These are phyloP conservation scores for Crocallis elinguaria DNA, from an alignment of 2,888 invertebrate genomes.

Conservation along the genomic window DNA sequence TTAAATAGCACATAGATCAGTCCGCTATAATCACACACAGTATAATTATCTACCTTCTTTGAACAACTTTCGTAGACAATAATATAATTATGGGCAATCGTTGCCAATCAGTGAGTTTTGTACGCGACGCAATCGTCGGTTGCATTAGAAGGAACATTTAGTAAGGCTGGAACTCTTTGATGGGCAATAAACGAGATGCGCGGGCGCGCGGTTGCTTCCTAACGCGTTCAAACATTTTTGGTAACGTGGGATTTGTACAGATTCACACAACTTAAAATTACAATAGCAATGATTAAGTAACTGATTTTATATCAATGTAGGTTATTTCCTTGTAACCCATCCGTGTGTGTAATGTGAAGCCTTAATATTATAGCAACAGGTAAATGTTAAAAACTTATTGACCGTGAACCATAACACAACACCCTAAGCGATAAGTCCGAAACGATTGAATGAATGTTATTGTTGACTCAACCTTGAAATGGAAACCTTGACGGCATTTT, in stretches of 20 bases:
- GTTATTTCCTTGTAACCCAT: background rate
- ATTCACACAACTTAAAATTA: conserved; percentile 39
- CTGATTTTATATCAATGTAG: background rate
- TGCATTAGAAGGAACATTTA: conserved; percentile 22
- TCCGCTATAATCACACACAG: background rate
- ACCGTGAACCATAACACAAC: conserved; percentile 47
- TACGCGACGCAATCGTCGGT: conserved; percentile 1
- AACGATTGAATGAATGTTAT: conserved; percentile 44
- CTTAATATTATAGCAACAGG: conserved; percentile 14
- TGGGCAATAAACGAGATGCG: conserved; percentile 28
- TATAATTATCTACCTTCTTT: background rate
- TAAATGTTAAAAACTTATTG: conserved; percentile 40
- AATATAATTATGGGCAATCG: conserved; percentile 18
- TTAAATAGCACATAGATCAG: background rate
- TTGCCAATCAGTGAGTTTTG: conserved; percentile 22
- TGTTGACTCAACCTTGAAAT: conserved; percentile 44
- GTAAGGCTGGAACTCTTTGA: conserved; percentile 31
- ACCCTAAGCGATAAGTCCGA: conserved; percentile 43
- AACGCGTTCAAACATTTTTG: conserved; percentile 42
- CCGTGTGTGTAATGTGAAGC: conserved; percentile 8
- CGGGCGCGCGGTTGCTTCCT: conserved; percentile 41
- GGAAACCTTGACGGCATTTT: conserved; percentile 40
- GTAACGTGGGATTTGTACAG: conserved; percentile 44
- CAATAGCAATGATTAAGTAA: conserved; percentile 9
- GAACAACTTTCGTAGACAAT: conserved; percentile 10